Evolutionary conservation across 2,797 vertebrate genomes (phyloP).

Genomic region (Clarias pachynema): DNA sequence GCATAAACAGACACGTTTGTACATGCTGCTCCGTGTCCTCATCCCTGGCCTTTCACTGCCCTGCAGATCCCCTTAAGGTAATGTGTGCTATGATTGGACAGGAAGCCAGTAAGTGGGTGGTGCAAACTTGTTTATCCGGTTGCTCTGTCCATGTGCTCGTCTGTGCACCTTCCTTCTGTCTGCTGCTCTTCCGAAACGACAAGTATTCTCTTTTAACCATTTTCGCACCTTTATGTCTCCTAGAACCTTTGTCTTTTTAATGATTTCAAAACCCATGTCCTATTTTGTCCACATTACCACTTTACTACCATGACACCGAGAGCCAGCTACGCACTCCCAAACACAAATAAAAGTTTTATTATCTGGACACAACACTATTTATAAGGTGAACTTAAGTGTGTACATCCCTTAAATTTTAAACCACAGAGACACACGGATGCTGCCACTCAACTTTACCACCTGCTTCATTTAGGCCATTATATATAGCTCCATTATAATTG

Average conservation of each 20-base stretch:
- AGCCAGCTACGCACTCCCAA: background rate
- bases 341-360: background rate
- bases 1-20: constrained; percentile 27
- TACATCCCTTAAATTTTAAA: background rate
- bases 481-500: background rate
- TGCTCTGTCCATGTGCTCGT: constrained; percentile 34
- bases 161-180: background rate
- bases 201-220: no score
- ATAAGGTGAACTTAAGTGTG: constrained; percentile 17
- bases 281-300: background rate
- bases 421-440: background rate
- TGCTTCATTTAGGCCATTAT: background rate
- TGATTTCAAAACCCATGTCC: constrained; percentile 54
- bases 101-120: constrained; percentile 48
- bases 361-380: constrained; percentile 3
- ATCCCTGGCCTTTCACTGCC: background rate
- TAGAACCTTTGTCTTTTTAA: background rate
- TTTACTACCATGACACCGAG: background rate
- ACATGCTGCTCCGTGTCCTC: constrained; percentile 7
- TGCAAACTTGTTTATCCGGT: constrained; percentile 49
- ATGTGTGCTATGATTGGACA: constrained; percentile 73
- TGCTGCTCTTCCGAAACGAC: background rate
- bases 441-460: background rate
- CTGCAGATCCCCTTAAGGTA: constrained; percentile 62
- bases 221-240: background rate